Evolutionary conservation across 2,113 vertebrate species (phyloP).

Genomic region (Heliornis fulica): DNA sequence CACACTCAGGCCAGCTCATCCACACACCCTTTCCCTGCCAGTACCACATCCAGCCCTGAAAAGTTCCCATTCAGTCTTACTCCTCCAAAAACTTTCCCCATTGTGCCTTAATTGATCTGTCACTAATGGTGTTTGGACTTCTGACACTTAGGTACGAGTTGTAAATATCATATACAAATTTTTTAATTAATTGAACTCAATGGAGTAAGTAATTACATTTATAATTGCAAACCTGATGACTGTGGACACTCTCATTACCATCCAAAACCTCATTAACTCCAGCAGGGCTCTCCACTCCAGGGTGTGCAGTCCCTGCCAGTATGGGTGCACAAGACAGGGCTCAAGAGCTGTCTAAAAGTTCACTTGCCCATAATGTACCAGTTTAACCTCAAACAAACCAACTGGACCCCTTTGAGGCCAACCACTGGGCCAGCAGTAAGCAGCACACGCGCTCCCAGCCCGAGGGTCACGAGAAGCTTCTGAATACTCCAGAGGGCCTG

Average conservation of each 20-base stretch:
- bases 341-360: background rate
- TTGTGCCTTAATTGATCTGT: background rate
- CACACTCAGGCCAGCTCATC: background rate
- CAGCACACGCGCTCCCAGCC: too few species aligned
- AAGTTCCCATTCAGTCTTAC: too few species aligned
- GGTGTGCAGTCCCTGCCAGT: rapidly evolving
- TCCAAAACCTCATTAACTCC: background rate
- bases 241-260: too few species aligned
- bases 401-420: too few species aligned
- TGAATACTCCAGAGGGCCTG: too few species aligned
- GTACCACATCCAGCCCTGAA: too few species aligned
- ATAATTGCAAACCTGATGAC: background rate
- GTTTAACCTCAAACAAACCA: background rate
- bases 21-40: background rate
- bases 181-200: background rate
- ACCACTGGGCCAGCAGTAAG: too few species aligned
- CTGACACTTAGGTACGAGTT: background rate
- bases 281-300: background rate
- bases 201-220: background rate
- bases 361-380: background rate
- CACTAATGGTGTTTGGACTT: background rate
- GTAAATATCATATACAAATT: background rate
- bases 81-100: background rate
- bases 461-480: too few species aligned
- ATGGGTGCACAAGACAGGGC: background rate